Evolutionary conservation across 2,888 invertebrate species (phyloP), one percentile per base, ranked within the genome.

Genomic region (Mimachlamys varia): DNA sequence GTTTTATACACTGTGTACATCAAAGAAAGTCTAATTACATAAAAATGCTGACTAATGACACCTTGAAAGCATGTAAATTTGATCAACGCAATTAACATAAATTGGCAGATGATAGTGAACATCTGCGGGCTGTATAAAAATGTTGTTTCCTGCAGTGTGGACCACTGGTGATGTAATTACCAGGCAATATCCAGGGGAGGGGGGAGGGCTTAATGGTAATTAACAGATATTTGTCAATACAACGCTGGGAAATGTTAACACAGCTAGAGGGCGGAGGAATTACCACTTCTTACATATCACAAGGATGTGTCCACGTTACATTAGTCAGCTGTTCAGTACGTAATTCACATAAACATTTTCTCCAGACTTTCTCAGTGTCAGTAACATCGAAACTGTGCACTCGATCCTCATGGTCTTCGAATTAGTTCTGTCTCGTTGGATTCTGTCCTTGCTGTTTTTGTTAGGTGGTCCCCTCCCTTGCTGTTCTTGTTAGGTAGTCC

Each of bases 11-110:
- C 33, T 27, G 13, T 76, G 33, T 33, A 76, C 76, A 33, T 76
- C 76, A 76, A 76, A 76, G 33, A 76, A 33, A 12, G 4, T 33
- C 33, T 76, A 76, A 76, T 76, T 76, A 76, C 27, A 76, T 76
- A 76, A 76, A 76, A 76, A 22, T 27, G 33, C 76, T 33, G 33
- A 76, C 33, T 33, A 76, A 76, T 33, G 33, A 33, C 33, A 33
- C 33, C 76, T 76, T 76, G 76, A 76, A 76, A 76, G 76, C 76
- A 76, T 76, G 76, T 76, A 76, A 33, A 76, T 76, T 76, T 76
- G 76, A 76, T 76, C 76, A 76, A 76, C 33, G 15, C 33, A 76
- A 76, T 76, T 76, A 76, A 76, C 76, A 76, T 76, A 76, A 76
- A 76, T 76, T 76, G 76, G 76, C 15, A 33, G 27, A 27, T 33